Evolutionary conservation across 2,797 vertebrate species (phyloP).

Genomic region (Acanthurus tractus): DNA sequence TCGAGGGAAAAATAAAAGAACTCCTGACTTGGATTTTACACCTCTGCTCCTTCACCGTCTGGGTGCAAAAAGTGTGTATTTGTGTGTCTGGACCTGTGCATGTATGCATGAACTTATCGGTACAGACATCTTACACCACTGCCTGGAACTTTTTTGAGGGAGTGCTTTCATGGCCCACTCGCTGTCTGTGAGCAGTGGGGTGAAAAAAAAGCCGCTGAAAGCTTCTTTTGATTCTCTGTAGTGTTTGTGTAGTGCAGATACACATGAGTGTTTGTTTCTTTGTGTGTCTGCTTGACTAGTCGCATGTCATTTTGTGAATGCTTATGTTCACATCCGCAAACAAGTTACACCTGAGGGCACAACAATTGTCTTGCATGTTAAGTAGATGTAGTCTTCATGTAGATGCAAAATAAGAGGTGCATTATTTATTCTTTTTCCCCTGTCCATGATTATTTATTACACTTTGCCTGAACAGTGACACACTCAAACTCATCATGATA

Average conservation of each 20-base stretch:
- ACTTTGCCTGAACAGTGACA: background rate
- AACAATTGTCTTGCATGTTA: conserved; percentile 5
- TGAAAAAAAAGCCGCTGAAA: conserved; percentile 42
- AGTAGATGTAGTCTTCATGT: conserved; percentile 4
- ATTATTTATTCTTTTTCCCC: conserved; percentile 18
- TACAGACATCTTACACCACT: conserved; percentile 29
- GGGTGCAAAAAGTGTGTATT: conserved; percentile 27
- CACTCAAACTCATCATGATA: conserved; percentile 5
- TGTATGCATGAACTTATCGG: conserved; percentile 49
- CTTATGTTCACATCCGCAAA: conserved; percentile 30
- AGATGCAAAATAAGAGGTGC: background rate
- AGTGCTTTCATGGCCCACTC: conserved; percentile 45
- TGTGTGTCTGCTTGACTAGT: conserved; percentile 3
- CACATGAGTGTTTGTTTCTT: background rate
- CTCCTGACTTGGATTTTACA: conserved; percentile 63
- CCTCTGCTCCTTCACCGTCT: conserved; percentile 41
- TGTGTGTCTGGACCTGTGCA: conserved; percentile 53
- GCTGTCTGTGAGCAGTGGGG: conserved; percentile 49
- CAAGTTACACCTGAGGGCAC: conserved; percentile 36
- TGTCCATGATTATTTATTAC: conserved; percentile 9
- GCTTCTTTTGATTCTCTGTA: conserved; percentile 26
- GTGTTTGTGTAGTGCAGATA: conserved; percentile 9
- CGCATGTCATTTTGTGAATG: conserved; percentile 15
- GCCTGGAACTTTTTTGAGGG: conserved; percentile 19
- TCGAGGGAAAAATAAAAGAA: conserved; percentile 32